Evolutionary conservation across 2,888 invertebrate species (phyloP).

Genomic region (Belgica antarctica): DNA sequence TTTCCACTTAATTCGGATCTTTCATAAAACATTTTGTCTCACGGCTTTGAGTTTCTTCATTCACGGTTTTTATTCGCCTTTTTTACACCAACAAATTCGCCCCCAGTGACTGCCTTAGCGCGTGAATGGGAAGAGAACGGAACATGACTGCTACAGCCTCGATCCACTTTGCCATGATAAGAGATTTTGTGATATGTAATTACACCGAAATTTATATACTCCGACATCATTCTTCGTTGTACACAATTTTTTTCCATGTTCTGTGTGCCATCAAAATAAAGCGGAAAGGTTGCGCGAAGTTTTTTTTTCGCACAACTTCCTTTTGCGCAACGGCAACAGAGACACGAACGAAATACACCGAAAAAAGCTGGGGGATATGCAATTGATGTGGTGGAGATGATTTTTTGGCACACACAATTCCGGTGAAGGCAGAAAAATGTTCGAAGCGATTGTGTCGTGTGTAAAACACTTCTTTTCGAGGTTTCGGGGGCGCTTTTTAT

Average conservation of each 20-base stretch:
- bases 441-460: slow-evolving; percentile 36
- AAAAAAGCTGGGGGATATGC: slow-evolving; percentile 13
- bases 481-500: too few relatives aligned
- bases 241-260: neutral
- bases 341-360: neutral
- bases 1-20: slow-evolving; percentile 12
- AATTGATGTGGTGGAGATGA: slow-evolving; percentile 43
- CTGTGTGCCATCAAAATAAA: neutral
- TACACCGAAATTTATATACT: slow-evolving; percentile 26
- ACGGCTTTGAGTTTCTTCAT: neutral
- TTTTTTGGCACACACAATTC: slow-evolving; percentile 23
- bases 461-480: slow-evolving; percentile 18
- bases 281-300: slow-evolving; percentile 10
- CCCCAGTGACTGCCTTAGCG: neutral
- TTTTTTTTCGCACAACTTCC: neutral
- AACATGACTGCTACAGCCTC: slow-evolving; percentile 40
- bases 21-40: neutral
- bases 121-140: neutral
- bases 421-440: slow-evolving; percentile 13
- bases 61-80: neutral
- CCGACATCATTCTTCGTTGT: slow-evolving; percentile 11
- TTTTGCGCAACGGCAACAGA: slow-evolving; percentile 13
- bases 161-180: slow-evolving; percentile 40
- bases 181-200: slow-evolving; percentile 36
- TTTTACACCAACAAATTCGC: neutral